Evolutionary conservation across 2,113 vertebrate species (phyloP).

Genomic region (Vombatus ursinus): DNA sequence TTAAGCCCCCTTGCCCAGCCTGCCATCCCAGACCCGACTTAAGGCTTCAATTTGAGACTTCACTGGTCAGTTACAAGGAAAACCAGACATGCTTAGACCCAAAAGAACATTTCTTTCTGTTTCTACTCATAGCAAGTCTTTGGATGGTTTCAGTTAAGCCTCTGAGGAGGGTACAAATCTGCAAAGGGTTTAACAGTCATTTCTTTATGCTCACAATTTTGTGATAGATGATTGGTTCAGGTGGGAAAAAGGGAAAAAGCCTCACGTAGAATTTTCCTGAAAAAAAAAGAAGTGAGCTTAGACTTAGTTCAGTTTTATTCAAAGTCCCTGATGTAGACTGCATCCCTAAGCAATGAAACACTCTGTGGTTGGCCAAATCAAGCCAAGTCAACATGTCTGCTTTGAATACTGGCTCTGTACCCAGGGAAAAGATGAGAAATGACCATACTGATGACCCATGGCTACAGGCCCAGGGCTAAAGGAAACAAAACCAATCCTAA

Average conservation of each 20-base stretch:
- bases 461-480: not conserved
- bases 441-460: not conserved
- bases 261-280: not conserved
- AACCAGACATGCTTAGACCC: not conserved
- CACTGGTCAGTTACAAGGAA: not conserved
- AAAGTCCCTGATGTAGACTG: not conserved
- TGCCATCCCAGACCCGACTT: too few species aligned
- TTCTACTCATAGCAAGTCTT: not conserved
- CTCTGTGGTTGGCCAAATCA: not conserved
- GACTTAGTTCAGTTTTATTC: not conserved
- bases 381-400: not conserved
- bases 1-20: too few species aligned
- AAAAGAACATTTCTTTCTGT: not conserved
- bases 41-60: not conserved
- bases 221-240: not conserved
- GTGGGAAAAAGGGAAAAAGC: not conserved
- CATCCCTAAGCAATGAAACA: not conserved
- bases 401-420: not conserved
- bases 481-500: slow-evolving; percentile 12
- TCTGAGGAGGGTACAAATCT: not conserved
- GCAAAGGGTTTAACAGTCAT: not conserved
- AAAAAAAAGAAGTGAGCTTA: too few species aligned
- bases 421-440: not conserved
- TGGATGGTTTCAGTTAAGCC: not conserved
- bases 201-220: not conserved